Conservation (phyloP, 2,888 invertebrate species). For the Oscheius onirici region DNA sequence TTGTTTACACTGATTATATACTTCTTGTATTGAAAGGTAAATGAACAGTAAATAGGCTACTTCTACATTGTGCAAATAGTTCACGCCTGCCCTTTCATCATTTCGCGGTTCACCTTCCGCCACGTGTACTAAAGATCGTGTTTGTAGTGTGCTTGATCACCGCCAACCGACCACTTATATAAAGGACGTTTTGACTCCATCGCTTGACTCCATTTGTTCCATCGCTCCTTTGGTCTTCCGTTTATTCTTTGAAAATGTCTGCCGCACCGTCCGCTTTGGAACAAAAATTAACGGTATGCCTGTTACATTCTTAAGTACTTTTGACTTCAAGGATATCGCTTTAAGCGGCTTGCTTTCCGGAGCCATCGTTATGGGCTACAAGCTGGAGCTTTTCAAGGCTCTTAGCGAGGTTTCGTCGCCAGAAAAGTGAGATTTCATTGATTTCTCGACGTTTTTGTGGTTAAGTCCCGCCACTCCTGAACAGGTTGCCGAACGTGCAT, state of each 20-base stretch:
- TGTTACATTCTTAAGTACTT: not conserved
- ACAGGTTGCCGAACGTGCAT: constrained; percentile 52
- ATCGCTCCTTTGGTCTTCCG: not conserved
- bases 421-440: constrained; percentile 7
- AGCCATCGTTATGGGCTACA: constrained; percentile 21
- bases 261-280: not conserved
- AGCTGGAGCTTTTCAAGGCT: constrained; percentile 25
- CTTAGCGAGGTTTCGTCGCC: constrained; percentile 11
- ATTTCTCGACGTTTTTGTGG: not conserved
- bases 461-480: constrained; percentile 36
- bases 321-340: constrained; percentile 19
- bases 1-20: too few relatives aligned
- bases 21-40: too few relatives aligned
- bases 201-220: not conserved
- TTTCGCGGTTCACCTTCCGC: too few relatives aligned
- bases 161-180: too few relatives aligned
- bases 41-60: too few relatives aligned
- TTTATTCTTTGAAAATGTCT: not conserved
- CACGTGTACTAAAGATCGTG: too few relatives aligned
- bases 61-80: too few relatives aligned
- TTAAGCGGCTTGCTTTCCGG: constrained; percentile 8
- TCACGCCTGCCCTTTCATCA: too few relatives aligned
- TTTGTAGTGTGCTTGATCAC: too few relatives aligned
- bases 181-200: not conserved
- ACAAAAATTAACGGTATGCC: constrained; percentile 12